Evolutionary conservation across 2,113 vertebrate genomes (phyloP), one percentile per base, ranked within the genome.

Genomic region (Leiothrix lutea): DNA sequence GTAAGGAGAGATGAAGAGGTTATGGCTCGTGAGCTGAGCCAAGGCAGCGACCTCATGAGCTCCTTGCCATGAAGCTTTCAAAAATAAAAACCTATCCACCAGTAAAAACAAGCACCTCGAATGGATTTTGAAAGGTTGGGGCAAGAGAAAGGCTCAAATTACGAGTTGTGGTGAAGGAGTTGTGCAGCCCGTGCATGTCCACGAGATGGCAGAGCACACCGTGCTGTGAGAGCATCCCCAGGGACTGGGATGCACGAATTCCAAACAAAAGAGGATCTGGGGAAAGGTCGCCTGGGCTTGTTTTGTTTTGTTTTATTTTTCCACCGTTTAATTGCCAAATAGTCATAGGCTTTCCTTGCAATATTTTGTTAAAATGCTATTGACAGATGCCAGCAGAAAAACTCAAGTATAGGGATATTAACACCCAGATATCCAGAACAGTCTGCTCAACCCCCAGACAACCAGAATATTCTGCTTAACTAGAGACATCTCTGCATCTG

Each of bases 121-220:
- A 28, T 14, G 23, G 65, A 28, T 31, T 38, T 48, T 50, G 58
- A 60, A 62, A 78, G 51, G 21, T 77, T 2, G 19, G 15, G 28
- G 18, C 33, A 70, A 31, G 23, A 42, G 35, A 64, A 53, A 69
- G 66, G 31, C 72, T 51, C 62, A 53, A 57, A 82, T 38, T 24
- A 35, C 1, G 7, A 48, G 38, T 2, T 57, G 23, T 42, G 9
- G 3, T 0, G 14, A 70, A 21, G n/a, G 15, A 66, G 53, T 4
- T n/a, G 47, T 3, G 35, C 12, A 54, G 66, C 17, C 65, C 5
- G 25, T 11, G 57, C 15, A 1, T 26, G 79, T 38, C 96, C 96
- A 97, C 84, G 9, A 97, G 95, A 56, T 95, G 96, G 95, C 96
- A 96, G 96, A 95, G 87, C 57, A 2, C 1, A 3, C 87, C 53